These are phyloP conservation scores for Hyles vespertilio DNA, from an alignment of 1,140 invertebrate species.

Conservation along the genomic window DNA sequence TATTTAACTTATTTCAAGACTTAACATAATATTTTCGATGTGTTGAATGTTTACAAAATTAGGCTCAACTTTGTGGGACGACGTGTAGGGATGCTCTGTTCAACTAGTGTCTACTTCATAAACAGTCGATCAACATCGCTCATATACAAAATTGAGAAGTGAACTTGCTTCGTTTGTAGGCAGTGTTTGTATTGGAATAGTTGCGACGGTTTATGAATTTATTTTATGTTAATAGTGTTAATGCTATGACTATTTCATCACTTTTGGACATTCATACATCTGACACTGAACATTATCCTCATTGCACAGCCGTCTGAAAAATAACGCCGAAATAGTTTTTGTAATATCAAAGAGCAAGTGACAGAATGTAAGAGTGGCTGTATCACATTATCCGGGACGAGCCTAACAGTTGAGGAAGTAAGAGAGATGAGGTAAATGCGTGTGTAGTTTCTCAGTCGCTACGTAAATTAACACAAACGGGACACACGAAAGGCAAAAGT, in stretches of 20 bases:
- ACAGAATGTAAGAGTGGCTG: slow-evolving; percentile 2
- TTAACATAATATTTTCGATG: too few species aligned
- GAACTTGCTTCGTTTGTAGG: slow-evolving; percentile 11
- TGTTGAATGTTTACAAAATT: neutral
- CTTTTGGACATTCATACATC: slow-evolving; percentile 72
- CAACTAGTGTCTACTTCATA: slow-evolving; percentile 56
- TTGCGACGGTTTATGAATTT: slow-evolving; percentile 58
- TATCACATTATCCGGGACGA: neutral
- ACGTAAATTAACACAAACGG: slow-evolving; percentile 49
- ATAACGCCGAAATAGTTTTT: slow-evolving; percentile 66
- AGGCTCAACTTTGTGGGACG: neutral
- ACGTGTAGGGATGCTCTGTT: slow-evolving; percentile 29
- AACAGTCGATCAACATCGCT: slow-evolving; percentile 53
- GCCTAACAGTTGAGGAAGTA: neutral
- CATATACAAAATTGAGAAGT: slow-evolving; percentile 14
- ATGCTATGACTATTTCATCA: slow-evolving; percentile 64
- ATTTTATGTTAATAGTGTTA: slow-evolving; percentile 69
- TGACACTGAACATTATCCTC: slow-evolving; percentile 66
- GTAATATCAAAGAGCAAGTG: slow-evolving; percentile 71
- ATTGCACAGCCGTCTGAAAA: slow-evolving; percentile 73
- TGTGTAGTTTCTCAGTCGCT: slow-evolving; percentile 64
- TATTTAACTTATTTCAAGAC: too few species aligned
- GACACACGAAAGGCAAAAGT: slow-evolving; percentile 67
- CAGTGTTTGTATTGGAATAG: slow-evolving; percentile 10
- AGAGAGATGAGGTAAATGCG: slow-evolving; percentile 39